Conservation (phyloP, 2,888 invertebrate species). For the Amorpha juglandis region DNA sequence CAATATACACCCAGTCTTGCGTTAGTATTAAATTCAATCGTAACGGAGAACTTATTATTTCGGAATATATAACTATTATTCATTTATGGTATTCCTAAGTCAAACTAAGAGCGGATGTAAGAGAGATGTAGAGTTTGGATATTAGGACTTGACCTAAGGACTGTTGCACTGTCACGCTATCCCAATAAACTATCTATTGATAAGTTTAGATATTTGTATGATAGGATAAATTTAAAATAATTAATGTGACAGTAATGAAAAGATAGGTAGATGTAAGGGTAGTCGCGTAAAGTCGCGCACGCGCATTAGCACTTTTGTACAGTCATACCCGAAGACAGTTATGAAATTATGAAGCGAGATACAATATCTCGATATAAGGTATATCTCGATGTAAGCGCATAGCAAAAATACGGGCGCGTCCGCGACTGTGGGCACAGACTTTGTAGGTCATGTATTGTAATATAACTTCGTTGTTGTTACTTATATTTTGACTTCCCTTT, state of each 20-base stretch:
- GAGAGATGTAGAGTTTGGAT: neutral
- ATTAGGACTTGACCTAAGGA: slow-evolving; percentile 2
- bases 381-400: neutral
- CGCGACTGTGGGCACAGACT: too few species aligned
- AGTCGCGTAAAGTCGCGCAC: too few species aligned
- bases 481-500: neutral
- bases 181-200: slow-evolving; percentile 29
- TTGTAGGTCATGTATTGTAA: neutral
- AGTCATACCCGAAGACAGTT: neutral
- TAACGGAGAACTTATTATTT: slow-evolving; percentile 20
- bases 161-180: slow-evolving; percentile 23
- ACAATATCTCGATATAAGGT: too few species aligned
- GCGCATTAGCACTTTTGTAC: neutral
- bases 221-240: slow-evolving; percentile 1
- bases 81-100: slow-evolving; percentile 6
- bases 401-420: neutral
- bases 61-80: slow-evolving; percentile 4
- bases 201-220: slow-evolving; percentile 21
- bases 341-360: neutral
- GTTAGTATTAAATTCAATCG: slow-evolving; percentile 13
- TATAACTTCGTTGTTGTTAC: neutral
- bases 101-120: slow-evolving; percentile 7
- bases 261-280: slow-evolving; percentile 2
- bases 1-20: slow-evolving; percentile 18
- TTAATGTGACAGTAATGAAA: slow-evolving; percentile 13